Percentiles rank a stretch among this genome's conserved stretches.
Conservation (phyloP, 2,888 invertebrate genomes). For the Ctena decussata region DNA sequence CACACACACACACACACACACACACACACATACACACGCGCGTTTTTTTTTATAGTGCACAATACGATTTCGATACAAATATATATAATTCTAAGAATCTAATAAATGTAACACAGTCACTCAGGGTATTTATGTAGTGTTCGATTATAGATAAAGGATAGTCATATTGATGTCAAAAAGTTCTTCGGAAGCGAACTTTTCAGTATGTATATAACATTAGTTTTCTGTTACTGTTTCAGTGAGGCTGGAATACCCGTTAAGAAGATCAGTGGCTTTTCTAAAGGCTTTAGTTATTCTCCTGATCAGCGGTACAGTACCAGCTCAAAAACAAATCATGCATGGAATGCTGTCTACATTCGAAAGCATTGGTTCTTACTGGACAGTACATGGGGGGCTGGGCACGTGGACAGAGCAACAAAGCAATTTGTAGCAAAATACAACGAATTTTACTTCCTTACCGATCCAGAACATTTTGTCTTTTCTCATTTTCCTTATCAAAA, state of each 20-base stretch:
- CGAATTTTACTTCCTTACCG: slow-evolving; percentile 49
- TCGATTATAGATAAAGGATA: too few relatives aligned
- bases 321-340: slow-evolving; percentile 56
- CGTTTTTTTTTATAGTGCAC: too few relatives aligned
- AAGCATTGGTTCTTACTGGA: slow-evolving; percentile 59
- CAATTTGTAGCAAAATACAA: slow-evolving; percentile 33
- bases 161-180: too few relatives aligned
- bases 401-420: slow-evolving; percentile 19
- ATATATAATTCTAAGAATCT: too few relatives aligned
- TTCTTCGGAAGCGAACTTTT: too few relatives aligned
- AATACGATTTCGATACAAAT: too few relatives aligned
- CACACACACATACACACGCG: too few relatives aligned
- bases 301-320: slow-evolving; percentile 25
- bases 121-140: too few relatives aligned
- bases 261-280: slow-evolving; percentile 56
- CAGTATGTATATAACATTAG: too few relatives aligned
- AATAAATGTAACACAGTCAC: too few relatives aligned
- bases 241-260: slow-evolving; percentile 45
- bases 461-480: slow-evolving; percentile 36
- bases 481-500: slow-evolving; percentile 41
- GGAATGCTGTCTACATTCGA: slow-evolving; percentile 58
- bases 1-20: too few relatives aligned
- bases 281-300: slow-evolving; percentile 50
- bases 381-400: slow-evolving; percentile 65
- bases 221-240: slow-evolving; percentile 38